These are phyloP conservation scores for Apogon talboti DNA, from an alignment of 2,797 vertebrate genomes.

Conservation along the genomic window DNA sequence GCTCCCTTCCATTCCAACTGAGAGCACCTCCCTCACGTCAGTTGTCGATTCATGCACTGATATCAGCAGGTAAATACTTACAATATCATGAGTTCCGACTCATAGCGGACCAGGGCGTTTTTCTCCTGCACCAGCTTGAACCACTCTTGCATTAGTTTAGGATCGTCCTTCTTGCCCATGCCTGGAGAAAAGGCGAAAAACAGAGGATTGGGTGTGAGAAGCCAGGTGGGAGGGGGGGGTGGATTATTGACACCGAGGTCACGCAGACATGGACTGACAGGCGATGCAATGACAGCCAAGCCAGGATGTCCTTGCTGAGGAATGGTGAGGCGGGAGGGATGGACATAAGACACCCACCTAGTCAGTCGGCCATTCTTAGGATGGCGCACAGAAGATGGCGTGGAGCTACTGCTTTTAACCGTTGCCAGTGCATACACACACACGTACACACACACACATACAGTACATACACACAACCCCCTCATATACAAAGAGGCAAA, in stretches of 20 bases:
- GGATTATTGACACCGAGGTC: conserved; percentile 11
- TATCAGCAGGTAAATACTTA: conserved; percentile 82
- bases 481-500: conserved; percentile 33
- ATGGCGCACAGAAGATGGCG: conserved; percentile 72
- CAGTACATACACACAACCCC: conserved; percentile 26
- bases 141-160: conserved; percentile 99
- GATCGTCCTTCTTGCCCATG: conserved; percentile 99
- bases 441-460: conserved; percentile 29
- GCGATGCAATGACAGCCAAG: conserved; percentile 82
- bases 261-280: conserved; percentile 62
- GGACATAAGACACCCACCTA: conserved; percentile 45
- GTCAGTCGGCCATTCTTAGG: conserved; percentile 35
- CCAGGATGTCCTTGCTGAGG: conserved; percentile 76
- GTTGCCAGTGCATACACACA: conserved; percentile 24
- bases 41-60: not conserved
- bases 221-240: not conserved
- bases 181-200: conserved; percentile 81
- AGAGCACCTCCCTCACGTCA: not conserved
- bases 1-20: too few species aligned
- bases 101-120: conserved; percentile 97
- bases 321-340: conserved; percentile 62
- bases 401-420: conserved; percentile 66
- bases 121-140: conserved; percentile 99
- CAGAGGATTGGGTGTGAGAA: conserved; percentile 35
- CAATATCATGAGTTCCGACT: conserved; percentile 99